Percentiles rank a stretch among this genome's conserved stretches.
These are phyloP conservation scores for Glaucomys volans DNA, from an alignment of 2,113 vertebrate species.

Conservation along the genomic window DNA sequence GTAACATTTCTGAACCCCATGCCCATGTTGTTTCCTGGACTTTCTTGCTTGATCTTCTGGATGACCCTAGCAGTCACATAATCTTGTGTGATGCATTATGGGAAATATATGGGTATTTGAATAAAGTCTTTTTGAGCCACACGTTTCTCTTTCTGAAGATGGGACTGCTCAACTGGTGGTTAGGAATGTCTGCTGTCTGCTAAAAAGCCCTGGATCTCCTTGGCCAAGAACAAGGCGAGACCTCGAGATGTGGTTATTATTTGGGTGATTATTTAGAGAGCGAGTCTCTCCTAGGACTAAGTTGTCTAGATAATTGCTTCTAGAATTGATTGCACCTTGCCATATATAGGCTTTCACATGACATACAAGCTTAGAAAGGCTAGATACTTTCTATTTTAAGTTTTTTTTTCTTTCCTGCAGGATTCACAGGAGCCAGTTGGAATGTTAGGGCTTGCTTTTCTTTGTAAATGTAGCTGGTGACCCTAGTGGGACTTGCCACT, in stretches of 20 bases:
- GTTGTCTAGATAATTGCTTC: background rate
- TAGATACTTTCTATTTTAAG: background rate
- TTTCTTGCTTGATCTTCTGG: background rate
- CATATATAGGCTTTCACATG: background rate
- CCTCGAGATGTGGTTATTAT: background rate
- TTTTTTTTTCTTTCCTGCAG: background rate
- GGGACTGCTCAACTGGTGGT: background rate
- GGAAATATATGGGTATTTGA: background rate
- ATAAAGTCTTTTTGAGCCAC: background rate
- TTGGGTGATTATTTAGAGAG: background rate
- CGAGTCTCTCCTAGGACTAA: background rate
- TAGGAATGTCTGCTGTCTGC: background rate
- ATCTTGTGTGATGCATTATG: background rate
- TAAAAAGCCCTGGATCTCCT: background rate
- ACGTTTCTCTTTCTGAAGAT: background rate
- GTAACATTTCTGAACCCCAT: background rate
- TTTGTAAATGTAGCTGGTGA: background rate
- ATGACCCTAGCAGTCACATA: too few relatives aligned
- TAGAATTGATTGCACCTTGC: background rate
- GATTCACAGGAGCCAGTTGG: background rate
- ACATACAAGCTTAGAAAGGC: background rate
- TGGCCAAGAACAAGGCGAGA: background rate
- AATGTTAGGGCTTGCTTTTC: background rate
- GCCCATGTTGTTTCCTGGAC: too few relatives aligned
- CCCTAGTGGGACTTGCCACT: background rate